These are phyloP conservation scores for Cryptocephalus moraei DNA, from an alignment of 2,888 invertebrate species.

Conservation along the genomic window DNA sequence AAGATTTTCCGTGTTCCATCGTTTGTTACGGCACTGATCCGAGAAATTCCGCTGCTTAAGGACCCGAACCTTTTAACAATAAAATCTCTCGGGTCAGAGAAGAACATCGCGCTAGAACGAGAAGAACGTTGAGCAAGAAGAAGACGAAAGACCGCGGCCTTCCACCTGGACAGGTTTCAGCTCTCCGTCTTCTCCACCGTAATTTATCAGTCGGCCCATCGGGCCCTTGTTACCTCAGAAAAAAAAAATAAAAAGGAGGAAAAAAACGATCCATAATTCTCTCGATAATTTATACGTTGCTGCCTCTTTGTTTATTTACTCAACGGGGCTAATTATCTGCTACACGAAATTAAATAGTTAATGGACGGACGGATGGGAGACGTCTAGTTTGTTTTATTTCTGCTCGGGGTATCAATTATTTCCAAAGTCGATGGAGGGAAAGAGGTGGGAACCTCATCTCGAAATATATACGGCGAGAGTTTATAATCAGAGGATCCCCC, in stretches of 20 bases:
- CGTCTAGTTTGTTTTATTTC: too few relatives aligned
- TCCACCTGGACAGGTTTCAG: slow-evolving; percentile 16
- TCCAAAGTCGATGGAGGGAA: too few relatives aligned
- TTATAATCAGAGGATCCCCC: too few relatives aligned
- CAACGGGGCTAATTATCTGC: slow-evolving; percentile 30
- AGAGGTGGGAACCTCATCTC: too few relatives aligned
- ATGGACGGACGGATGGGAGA: slow-evolving; percentile 15
- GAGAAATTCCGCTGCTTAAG: too few relatives aligned
- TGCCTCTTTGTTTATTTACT: slow-evolving; percentile 30
- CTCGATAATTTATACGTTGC: slow-evolving; percentile 29
- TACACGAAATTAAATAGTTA: slow-evolving; percentile 27
- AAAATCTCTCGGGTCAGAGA: too few relatives aligned
- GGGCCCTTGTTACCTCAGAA: slow-evolving; percentile 23
- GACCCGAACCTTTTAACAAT: too few relatives aligned
- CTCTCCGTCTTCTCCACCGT: slow-evolving; percentile 14
- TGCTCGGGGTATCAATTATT: not conserved
- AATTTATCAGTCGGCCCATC: slow-evolving; percentile 19
- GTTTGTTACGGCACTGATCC: not conserved
- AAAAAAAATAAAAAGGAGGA: slow-evolving; percentile 9
- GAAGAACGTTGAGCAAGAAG: slow-evolving; percentile 1
- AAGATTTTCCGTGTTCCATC: too few relatives aligned
- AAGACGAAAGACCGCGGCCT: slow-evolving; percentile 11
- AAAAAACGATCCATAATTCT: slow-evolving; percentile 30
- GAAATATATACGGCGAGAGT: too few relatives aligned
- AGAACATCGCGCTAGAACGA: not conserved